These are phyloP conservation scores for Metopia argyrocephala DNA, from an alignment of 2,888 invertebrate species.

Conservation along the genomic window DNA sequence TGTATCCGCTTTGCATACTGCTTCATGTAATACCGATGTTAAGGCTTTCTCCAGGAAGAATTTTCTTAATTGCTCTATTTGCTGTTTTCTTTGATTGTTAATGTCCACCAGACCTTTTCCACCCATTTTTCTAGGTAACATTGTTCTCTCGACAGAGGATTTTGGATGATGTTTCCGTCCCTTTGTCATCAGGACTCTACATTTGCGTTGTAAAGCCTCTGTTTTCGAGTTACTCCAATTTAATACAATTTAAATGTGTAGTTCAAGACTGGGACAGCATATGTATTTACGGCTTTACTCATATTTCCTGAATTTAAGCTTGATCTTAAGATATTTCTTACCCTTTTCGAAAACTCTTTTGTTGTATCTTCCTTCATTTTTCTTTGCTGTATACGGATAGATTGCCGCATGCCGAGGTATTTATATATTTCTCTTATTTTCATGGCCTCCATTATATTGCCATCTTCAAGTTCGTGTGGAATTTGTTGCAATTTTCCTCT, in stretches of 20 bases:
- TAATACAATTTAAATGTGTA: neutral
- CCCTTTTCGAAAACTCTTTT: too few relatives aligned
- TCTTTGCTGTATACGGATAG: neutral
- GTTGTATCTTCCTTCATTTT: neutral
- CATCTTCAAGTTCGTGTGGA: too few relatives aligned
- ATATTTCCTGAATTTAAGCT: neutral
- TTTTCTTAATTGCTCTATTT: too few relatives aligned
- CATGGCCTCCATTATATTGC: neutral
- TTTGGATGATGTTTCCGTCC: neutral
- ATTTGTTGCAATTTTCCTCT: too few relatives aligned
- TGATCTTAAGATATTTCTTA: too few relatives aligned
- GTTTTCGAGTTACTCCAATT: neutral
- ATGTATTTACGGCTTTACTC: neutral
- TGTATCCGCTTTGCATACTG: too few relatives aligned
- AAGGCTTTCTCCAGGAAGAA: too few relatives aligned
- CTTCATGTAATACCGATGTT: too few relatives aligned
- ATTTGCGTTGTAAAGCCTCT: neutral
- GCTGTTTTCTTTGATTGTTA: too few relatives aligned
- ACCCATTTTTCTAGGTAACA: too few relatives aligned
- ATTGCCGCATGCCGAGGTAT: neutral
- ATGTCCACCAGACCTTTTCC: too few relatives aligned
- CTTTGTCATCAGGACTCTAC: neutral
- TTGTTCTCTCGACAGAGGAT: neutral
- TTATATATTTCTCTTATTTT: neutral
- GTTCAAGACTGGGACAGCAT: too few relatives aligned